Percentiles rank a stretch among this genome's conserved stretches.
Evolutionary conservation across 2,113 vertebrate genomes (phyloP).

Genomic region (Sylvietta virens): DNA sequence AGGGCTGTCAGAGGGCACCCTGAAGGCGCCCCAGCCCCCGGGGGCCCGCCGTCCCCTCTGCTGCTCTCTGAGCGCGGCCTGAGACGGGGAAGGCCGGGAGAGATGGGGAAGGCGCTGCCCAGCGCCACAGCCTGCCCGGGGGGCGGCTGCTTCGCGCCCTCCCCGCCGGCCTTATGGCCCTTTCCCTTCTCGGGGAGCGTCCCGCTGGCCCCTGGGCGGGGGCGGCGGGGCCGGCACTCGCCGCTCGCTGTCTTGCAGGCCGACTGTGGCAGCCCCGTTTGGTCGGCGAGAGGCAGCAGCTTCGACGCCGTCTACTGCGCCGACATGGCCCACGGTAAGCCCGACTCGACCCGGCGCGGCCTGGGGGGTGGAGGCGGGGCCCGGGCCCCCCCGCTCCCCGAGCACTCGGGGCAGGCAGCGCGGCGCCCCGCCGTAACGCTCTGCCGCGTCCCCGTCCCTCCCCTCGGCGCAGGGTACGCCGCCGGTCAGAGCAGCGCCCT

Average conservation of each 20-base stretch:
- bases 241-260: slow-evolving; percentile 72
- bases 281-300: slow-evolving; percentile 83
- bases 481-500: slow-evolving; percentile 72
- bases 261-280: slow-evolving; percentile 85
- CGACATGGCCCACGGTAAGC: slow-evolving; percentile 83
- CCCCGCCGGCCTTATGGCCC: slow-evolving; percentile 75
- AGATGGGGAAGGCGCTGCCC: neutral
- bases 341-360: neutral
- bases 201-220: neutral
- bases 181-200: slow-evolving; percentile 20
- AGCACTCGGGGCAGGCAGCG: accelerated
- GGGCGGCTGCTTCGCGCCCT: slow-evolving; percentile 24
- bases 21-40: neutral
- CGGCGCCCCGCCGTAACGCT: neutral
- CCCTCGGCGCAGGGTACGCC: slow-evolving; percentile 60
- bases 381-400: neutral
- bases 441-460: neutral
- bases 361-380: neutral
- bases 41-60: neutral
- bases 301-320: slow-evolving; percentile 79
- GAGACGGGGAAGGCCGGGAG: neutral
- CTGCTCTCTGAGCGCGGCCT: neutral
- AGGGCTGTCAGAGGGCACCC: neutral
- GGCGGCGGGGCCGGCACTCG: slow-evolving; percentile 37
- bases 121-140: slow-evolving; percentile 45